Evolutionary conservation across 2,113 vertebrate genomes (phyloP).

Genomic region (Girardinichthys multiradiatus): DNA sequence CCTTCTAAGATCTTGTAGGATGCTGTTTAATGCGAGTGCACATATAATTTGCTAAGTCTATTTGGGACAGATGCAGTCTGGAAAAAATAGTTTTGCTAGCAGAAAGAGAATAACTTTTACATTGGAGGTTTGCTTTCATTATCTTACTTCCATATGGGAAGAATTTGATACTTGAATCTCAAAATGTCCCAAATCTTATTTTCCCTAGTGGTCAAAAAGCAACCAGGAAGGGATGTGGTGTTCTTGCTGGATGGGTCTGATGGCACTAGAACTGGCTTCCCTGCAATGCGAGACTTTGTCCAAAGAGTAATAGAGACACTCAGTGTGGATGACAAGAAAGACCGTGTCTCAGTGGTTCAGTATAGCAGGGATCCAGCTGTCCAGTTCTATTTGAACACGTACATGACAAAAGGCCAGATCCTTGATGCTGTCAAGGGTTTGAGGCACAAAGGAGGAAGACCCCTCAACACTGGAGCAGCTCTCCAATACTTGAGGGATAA

Average conservation of each 20-base stretch:
- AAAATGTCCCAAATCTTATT: conserved; percentile 7
- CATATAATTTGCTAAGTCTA: too few species aligned
- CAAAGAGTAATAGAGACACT: conserved; percentile 52
- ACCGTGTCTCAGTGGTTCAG: conserved; percentile 67
- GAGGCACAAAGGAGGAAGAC: conserved; percentile 58
- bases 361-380: conserved; percentile 62
- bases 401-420: conserved; percentile 33
- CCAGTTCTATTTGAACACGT: conserved; percentile 68
- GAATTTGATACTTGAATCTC: background rate
- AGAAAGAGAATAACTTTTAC: background rate
- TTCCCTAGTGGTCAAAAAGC: conserved; percentile 26
- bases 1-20: too few species aligned
- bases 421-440: conserved; percentile 37
- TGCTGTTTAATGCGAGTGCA: too few species aligned
- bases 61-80: background rate
- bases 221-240: conserved; percentile 42
- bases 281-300: conserved; percentile 49
- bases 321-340: conserved; percentile 57
- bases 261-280: conserved; percentile 16
- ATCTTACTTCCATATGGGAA: accelerated
- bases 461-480: conserved; percentile 81
- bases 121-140: background rate
- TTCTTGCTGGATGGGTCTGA: conserved; percentile 74
- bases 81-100: background rate
- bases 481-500: conserved; percentile 77